phyloP scores from a whole-genome alignment of 2,797 vertebrate genomes.

The Rhinichthys osculus region DNA sequence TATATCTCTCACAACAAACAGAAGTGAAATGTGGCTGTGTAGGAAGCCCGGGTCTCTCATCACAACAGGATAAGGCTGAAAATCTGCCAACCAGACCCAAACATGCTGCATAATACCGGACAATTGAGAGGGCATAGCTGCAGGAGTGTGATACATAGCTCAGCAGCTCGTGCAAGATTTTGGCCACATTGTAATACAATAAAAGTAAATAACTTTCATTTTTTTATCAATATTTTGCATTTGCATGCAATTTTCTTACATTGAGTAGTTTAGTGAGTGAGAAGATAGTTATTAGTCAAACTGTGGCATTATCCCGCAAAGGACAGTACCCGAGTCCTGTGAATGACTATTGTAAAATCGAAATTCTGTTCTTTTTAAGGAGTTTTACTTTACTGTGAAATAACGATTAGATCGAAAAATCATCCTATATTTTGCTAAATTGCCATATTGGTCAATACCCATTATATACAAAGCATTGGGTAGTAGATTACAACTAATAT shows the following conservation, averaged over 20 bases:
- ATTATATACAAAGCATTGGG: background rate
- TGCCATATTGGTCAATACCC: background rate
- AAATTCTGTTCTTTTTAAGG: background rate
- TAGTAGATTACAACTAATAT: background rate
- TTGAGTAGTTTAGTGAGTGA: background rate
- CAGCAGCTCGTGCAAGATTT: slow-evolving; percentile 26
- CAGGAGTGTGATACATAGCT: background rate
- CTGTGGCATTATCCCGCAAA: background rate
- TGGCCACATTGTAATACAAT: background rate
- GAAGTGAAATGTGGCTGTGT: slow-evolving; percentile 37
- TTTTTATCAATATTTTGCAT: background rate
- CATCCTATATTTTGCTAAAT: background rate
- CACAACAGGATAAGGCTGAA: slow-evolving; percentile 54
- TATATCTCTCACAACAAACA: slow-evolving; percentile 48
- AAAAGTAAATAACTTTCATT: slow-evolving; percentile 16
- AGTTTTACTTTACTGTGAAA: background rate
- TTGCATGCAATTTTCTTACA: background rate
- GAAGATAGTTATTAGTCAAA: background rate
- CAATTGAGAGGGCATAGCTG: slow-evolving; percentile 23
- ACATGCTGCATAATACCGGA: slow-evolving; percentile 3
- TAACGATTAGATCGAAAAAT: background rate
- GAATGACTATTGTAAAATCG: background rate
- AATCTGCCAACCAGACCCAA: slow-evolving; percentile 46
- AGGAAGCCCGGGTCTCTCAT: slow-evolving; percentile 42
- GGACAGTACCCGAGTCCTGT: slow-evolving; percentile 16